Evolutionary conservation across 2,888 invertebrate genomes (phyloP), one percentile per base, ranked within the genome.

Genomic region (Tricholauxania praeusta): DNA sequence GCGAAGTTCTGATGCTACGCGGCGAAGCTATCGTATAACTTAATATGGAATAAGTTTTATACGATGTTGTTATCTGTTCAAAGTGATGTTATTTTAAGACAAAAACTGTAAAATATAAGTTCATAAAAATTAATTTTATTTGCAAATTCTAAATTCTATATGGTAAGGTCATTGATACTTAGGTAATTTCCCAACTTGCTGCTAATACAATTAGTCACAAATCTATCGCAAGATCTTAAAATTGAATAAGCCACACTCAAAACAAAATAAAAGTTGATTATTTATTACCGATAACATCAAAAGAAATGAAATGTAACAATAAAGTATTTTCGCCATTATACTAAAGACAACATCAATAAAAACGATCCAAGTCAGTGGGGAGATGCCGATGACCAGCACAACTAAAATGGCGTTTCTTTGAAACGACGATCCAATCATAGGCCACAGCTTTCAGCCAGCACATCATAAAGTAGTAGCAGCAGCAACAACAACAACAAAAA

Each of bases 371-470:
- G 48, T 52, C 52, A 49, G 66, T 59, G 59, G 53, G 28, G 63
- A 59, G 69, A 67, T 64, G 68, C 28, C 19, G 62, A 75, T n/a
- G 49, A 59, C 78, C 79, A 78, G 10, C 72, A 28, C 68, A 74
- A 63, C 57, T 67, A 74, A 74, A 74, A 74, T 74, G 74, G 74
- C 71, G 74, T 67, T 74, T 67, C 74, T 71, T 74, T 63, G 63
- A 74, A 73, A 59, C 71, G 67, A 67, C 72, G 72, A 71, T 74
- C 74, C 75, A 75, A 74, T 76, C 74, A 73, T 74, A 76, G 72
- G 52, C 64, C 67, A 63, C 57, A 28, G 55, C 55, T 39, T 39
- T 10, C 10, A 39, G 39, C 39, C 47, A 53, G 12, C 55, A 63
- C 47, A 7, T 22, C 14, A 57, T 28, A 55, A 47, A 39, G 32